phyloP scores from a whole-genome alignment of 1,140 invertebrate species.

The Anastrepha ludens region DNA sequence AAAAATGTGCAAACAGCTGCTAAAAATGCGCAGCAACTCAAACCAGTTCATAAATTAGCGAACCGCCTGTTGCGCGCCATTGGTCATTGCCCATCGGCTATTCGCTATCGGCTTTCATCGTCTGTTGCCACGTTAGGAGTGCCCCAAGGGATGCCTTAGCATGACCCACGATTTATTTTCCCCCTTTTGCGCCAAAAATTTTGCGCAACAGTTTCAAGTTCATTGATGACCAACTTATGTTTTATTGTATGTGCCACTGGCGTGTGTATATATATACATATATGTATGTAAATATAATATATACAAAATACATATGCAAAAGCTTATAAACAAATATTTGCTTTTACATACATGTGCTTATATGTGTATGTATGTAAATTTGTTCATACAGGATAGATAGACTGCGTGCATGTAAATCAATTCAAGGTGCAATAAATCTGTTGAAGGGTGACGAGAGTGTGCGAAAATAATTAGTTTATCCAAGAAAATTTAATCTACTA shows the following conservation, averaged over 20 bases:
- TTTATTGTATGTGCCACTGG: not conserved
- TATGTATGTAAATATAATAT: not conserved
- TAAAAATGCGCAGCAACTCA: slow-evolving; percentile 43
- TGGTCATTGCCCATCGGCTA: not conserved
- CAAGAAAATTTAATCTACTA: too few species aligned
- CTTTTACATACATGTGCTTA: too few species aligned
- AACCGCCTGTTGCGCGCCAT: slow-evolving; percentile 43
- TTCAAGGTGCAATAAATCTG: too few species aligned
- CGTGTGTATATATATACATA: not conserved
- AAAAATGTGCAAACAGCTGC: slow-evolving; percentile 18
- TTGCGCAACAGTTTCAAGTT: not conserved
- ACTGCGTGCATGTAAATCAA: too few species aligned
- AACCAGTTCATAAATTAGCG: slow-evolving; percentile 37
- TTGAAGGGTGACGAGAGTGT: too few species aligned
- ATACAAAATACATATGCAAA: not conserved
- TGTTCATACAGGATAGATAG: too few species aligned
- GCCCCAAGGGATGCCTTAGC: not conserved
- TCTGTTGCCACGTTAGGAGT: not conserved
- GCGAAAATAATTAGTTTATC: too few species aligned
- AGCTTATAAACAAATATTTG: too few species aligned
- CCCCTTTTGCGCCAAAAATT: slow-evolving; percentile 22
- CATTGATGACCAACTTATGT: not conserved
- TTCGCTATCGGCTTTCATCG: not conserved
- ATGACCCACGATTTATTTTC: too few species aligned
- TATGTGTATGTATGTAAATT: too few species aligned